These are phyloP conservation scores for Gallinago solitaria DNA, from an alignment of 2,797 vertebrate genomes.

Conservation along the genomic window DNA sequence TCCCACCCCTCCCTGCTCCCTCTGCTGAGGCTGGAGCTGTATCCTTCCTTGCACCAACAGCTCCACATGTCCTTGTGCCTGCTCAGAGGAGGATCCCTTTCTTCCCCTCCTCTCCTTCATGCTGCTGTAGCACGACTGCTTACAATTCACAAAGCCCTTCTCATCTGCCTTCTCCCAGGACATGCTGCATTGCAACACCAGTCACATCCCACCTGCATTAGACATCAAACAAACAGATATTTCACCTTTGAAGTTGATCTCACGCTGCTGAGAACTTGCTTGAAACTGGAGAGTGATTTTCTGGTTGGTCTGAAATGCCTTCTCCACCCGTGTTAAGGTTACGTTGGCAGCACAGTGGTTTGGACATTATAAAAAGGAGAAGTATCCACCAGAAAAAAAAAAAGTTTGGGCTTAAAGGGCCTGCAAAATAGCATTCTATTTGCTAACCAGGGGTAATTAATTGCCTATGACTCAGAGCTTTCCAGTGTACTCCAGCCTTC, in stretches of 20 bases:
- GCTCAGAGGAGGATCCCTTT: background rate
- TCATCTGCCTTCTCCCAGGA: background rate
- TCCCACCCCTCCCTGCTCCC: background rate
- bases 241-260: conserved; percentile 68
- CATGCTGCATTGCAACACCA: rapidly evolving
- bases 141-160: background rate
- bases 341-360: conserved; percentile 40
- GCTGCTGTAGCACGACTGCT: background rate
- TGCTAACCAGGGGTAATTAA: background rate
- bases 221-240: background rate
- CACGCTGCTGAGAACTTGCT: conserved; percentile 40
- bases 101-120: background rate
- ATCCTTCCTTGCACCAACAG: background rate
- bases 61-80: background rate
- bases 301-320: conserved; percentile 65
- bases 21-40: background rate
- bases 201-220: background rate
- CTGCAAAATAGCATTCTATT: background rate
- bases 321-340: conserved; percentile 74
- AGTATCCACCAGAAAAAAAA: background rate
- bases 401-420: background rate
- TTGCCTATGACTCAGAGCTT: background rate
- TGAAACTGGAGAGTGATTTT: conserved; percentile 60
- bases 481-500: background rate
- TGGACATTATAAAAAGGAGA: background rate